These are phyloP conservation scores for Leucoraja erinaceus DNA, from an alignment of 2,113 vertebrate species.

Conservation along the genomic window DNA sequence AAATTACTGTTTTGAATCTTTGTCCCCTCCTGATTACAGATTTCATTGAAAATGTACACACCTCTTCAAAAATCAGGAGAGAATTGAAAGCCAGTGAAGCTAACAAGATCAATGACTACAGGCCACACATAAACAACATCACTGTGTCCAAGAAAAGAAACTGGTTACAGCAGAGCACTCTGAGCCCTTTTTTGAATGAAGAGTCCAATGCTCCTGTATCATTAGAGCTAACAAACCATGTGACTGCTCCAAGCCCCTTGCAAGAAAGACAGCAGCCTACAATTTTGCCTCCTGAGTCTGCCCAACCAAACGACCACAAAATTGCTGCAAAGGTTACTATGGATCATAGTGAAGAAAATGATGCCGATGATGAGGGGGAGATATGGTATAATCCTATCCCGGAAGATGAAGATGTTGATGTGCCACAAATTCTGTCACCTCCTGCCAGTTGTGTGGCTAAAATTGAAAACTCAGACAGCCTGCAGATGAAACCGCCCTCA, in stretches of 20 bases:
- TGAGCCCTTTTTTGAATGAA: slow-evolving; percentile 52
- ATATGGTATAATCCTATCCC: slow-evolving; percentile 99
- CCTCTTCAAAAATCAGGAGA: slow-evolving; percentile 59
- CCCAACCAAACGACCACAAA: slow-evolving; percentile 23
- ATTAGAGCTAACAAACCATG: slow-evolving; percentile 47
- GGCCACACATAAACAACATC: slow-evolving; percentile 69
- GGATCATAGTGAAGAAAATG: slow-evolving; percentile 77
- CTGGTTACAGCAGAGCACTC: slow-evolving; percentile 86
- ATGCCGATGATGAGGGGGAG: slow-evolving; percentile 90
- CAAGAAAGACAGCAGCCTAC: slow-evolving; percentile 51
- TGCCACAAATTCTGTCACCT: slow-evolving; percentile 38
- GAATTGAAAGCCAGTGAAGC: slow-evolving; percentile 51
- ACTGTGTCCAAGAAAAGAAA: slow-evolving; percentile 95
- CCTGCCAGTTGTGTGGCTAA: slow-evolving; percentile 42
- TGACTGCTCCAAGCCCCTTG: slow-evolving; percentile 45
- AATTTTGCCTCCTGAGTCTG: slow-evolving; percentile 39
- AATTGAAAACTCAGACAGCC: slow-evolving; percentile 43
- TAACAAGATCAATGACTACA: slow-evolving; percentile 50
- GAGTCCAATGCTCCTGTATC: slow-evolving; percentile 55
- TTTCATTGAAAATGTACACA: slow-evolving; percentile 76
- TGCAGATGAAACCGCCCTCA: slow-evolving; percentile 44
- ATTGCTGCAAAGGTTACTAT: slow-evolving; percentile 41
- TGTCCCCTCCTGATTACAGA: slow-evolving; percentile 52
- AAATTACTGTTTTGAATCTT: not conserved
- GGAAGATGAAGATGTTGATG: slow-evolving; percentile 74